These are phyloP conservation scores for Rissa tridactyla DNA, from an alignment of 2,113 vertebrate species.

Conservation along the genomic window DNA sequence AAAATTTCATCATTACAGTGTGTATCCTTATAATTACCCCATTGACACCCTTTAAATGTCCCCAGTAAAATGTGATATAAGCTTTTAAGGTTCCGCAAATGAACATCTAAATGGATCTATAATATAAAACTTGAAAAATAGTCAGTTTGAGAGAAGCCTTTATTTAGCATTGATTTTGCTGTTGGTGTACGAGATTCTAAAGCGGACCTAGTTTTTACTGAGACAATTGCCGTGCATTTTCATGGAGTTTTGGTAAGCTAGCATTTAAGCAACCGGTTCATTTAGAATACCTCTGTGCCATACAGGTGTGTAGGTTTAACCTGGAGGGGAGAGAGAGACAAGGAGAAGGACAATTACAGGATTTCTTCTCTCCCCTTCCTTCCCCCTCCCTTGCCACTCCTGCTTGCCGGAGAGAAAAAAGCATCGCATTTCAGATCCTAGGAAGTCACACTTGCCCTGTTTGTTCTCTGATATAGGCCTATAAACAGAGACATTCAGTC, in stretches of 20 bases:
- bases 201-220: not conserved
- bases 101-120: not conserved
- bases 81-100: not conserved
- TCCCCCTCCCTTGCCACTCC: not conserved
- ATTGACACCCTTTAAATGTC: not conserved
- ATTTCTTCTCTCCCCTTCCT: constrained; percentile 4
- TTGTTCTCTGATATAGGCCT: constrained; percentile 57
- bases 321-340: not conserved
- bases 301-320: not conserved
- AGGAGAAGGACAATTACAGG: not conserved
- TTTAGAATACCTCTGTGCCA: not conserved
- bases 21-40: not conserved
- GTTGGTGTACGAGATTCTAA: not conserved
- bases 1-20: not conserved
- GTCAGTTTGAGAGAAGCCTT: not conserved
- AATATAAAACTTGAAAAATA: not conserved
- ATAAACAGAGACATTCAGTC: constrained; percentile 65
- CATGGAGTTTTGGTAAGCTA: not conserved
- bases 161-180: not conserved
- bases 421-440: constrained; percentile 20
- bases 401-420: constrained; percentile 23
- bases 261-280: not conserved
- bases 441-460: constrained; percentile 60
- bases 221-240: not conserved
- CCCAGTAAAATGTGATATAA: not conserved